These are phyloP conservation scores for Craniophora ligustri DNA, from an alignment of 2,888 invertebrate genomes.

Conservation along the genomic window DNA sequence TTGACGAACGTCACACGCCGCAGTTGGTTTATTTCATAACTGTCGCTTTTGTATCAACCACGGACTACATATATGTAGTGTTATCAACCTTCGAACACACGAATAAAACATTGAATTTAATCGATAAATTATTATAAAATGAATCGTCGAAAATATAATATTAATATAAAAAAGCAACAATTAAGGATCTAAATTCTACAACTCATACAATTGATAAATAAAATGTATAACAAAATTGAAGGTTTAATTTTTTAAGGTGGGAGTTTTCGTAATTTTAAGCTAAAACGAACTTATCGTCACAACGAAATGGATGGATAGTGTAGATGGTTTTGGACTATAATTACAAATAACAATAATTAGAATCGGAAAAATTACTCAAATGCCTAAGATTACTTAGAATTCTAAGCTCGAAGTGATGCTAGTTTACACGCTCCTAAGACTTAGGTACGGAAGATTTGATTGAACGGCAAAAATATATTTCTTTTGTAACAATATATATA, in stretches of 20 bases:
- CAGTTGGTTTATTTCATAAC: conserved; percentile 6
- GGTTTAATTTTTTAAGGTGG: conserved; percentile 45
- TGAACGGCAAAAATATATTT: conserved; percentile 12
- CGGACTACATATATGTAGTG: conserved; percentile 4
- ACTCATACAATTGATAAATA: conserved; percentile 23
- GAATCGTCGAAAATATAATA: conserved; percentile 7
- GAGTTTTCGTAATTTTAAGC: conserved; percentile 53
- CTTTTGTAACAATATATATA: conserved; percentile 17
- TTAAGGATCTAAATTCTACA: conserved; percentile 27
- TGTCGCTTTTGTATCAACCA: not conserved
- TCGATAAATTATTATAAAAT: not conserved
- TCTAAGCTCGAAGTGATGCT: conserved; percentile 10
- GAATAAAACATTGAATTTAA: conserved; percentile 5
- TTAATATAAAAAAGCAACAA: conserved; percentile 24
- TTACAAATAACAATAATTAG: conserved; percentile 1
- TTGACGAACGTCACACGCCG: conserved; percentile 25
- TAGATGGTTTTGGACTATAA: conserved; percentile 17
- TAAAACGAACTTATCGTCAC: conserved; percentile 29
- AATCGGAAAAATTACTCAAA: conserved; percentile 6
- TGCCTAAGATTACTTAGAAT: conserved; percentile 8
- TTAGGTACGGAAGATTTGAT: conserved; percentile 18
- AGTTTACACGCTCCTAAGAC: too few relatives aligned
- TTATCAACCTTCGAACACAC: conserved; percentile 2
- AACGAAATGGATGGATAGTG: conserved; percentile 19
- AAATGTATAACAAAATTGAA: conserved; percentile 28